Evolutionary conservation across 2,113 vertebrate species (phyloP).

Genomic region (Trematomus loennbergii): DNA sequence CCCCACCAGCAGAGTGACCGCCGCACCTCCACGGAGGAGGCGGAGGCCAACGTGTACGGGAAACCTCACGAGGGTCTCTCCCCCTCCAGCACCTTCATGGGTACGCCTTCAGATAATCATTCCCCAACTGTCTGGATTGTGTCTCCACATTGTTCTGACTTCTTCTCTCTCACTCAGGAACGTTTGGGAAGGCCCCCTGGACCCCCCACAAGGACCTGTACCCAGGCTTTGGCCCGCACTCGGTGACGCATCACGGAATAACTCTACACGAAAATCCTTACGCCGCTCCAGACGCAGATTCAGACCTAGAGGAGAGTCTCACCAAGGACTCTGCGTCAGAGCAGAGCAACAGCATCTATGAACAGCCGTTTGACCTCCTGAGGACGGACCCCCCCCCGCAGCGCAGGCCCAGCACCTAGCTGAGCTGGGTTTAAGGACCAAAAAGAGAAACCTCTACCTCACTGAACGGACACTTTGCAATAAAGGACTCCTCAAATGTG

Average conservation of each 20-base stretch:
- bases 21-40: constrained; percentile 70
- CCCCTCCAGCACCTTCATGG: constrained; percentile 87
- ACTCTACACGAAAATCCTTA: constrained; percentile 79
- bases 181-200: constrained; percentile 94
- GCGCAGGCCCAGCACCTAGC: constrained; percentile 85
- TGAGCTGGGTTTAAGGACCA: constrained; percentile 65
- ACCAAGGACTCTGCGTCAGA: constrained; percentile 78
- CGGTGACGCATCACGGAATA: constrained; percentile 69
- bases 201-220: constrained; percentile 84
- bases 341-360: constrained; percentile 75
- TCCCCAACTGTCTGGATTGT: background rate
- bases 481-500: constrained; percentile 77
- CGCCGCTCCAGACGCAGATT: constrained; percentile 80
- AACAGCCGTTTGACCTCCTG: constrained; percentile 83
- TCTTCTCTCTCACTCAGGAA: constrained; percentile 84
- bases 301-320: constrained; percentile 80
- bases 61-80: constrained; percentile 75
- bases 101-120: constrained; percentile 77
- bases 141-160: background rate
- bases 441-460: constrained; percentile 90
- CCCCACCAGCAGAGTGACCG: constrained; percentile 78
- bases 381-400: constrained; percentile 84
- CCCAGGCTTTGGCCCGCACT: constrained; percentile 64
- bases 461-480: constrained; percentile 83
- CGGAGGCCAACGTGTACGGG: constrained; percentile 73